Base-by-base conservation (phyloP, 1,140 invertebrate species). In the Papilio helenus region DNA sequence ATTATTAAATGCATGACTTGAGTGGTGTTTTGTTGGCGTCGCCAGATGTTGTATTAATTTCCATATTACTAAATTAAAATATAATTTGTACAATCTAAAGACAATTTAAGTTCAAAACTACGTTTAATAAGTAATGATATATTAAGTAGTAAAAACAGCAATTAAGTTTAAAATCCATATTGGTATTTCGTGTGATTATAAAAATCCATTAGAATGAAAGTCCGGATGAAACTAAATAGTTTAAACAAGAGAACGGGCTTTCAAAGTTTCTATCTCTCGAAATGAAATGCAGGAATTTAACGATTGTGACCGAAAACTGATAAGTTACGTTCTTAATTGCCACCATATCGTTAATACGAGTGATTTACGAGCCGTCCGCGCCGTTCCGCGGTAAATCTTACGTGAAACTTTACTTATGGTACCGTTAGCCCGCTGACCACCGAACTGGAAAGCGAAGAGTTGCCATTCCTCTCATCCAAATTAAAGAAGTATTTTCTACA, bases 311-410 rank as follows among this genome's bases (percentile, higher is more conserved):
- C 76, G 55, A 77, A 77, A 77, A 61, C 55, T 61, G 76, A 77
- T 77, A 77, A 77, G 76, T 77, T 44, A 77, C 51, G 76, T 77
- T 58, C 51, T 58, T 77, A 77, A 77, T 77, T 77, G 76, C 76
- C 58, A 65, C 76, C 76, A 77, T 77, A 65, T 77, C 76, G 76
- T 77, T 65, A 77, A 77, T 77, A 77, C 55, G 76, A 61, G 18
- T 77, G 76, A 77, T 77, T 77, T 77, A 77, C 76, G 76, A 77
- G 20, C 2, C 58, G 51, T 65, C 55, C 51, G 51, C 34, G 55
- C 23, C 34, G 55, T 61, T 65, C 29, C 34, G 51, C 55, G 34
- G 76, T 77, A 77, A 76, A 77, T 77, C 55, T 77, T 20, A 65
- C 76, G 76, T 65, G 76, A 58, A 61, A 77, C 76, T 77, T 77